These are phyloP conservation scores for Leptosomus discolor DNA, from an alignment of 2,113 vertebrate genomes.

Conservation along the genomic window DNA sequence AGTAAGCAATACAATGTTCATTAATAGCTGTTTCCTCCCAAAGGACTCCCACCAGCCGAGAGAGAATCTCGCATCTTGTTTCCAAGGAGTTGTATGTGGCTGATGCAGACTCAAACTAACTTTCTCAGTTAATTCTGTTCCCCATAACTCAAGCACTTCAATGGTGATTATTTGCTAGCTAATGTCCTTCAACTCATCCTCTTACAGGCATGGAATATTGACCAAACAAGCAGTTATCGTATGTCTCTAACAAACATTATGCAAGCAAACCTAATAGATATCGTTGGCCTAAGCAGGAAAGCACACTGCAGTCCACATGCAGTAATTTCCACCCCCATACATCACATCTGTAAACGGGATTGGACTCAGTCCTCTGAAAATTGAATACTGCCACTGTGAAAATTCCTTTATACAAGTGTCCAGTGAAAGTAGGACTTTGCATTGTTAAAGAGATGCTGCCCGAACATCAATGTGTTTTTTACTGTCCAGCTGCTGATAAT, in stretches of 20 bases:
- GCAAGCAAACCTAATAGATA: background rate
- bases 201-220: background rate
- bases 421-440: background rate
- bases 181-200: background rate
- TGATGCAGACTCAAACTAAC: background rate
- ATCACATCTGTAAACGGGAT: background rate
- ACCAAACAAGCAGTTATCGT: background rate
- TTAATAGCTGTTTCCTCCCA: background rate
- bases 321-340: background rate
- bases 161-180: background rate
- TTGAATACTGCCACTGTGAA: background rate
- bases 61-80: background rate
- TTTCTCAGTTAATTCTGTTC: background rate
- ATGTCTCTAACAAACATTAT: background rate
- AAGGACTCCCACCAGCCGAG: background rate
- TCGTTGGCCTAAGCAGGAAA: background rate
- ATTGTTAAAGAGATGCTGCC: background rate
- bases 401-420: background rate
- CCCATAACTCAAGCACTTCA: background rate
- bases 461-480: background rate
- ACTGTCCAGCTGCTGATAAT: background rate
- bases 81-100: background rate
- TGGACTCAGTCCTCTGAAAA: background rate
- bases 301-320: background rate
- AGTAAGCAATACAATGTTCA: background rate